These are phyloP conservation scores for Plagiodera versicolora DNA, from an alignment of 2,888 invertebrate genomes.

Conservation along the genomic window DNA sequence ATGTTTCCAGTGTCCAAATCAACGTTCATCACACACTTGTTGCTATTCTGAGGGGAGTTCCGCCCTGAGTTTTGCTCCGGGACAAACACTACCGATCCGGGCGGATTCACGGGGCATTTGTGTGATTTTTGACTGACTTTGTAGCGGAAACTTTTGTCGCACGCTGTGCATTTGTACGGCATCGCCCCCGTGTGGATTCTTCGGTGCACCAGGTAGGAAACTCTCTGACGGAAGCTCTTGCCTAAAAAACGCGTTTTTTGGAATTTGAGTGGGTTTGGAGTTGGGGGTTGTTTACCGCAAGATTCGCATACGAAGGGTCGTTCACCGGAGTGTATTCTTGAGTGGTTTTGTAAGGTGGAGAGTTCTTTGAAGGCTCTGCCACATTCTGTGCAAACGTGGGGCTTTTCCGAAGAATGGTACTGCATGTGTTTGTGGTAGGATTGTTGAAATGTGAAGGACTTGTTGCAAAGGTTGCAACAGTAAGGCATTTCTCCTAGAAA, in stretches of 20 bases:
- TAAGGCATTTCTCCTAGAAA: constrained; percentile 84
- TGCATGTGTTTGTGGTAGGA: constrained; percentile 87
- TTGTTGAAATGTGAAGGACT: constrained; percentile 87
- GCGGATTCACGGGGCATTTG: constrained; percentile 70
- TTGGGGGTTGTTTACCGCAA: constrained; percentile 63
- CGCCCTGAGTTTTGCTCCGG: constrained; percentile 23
- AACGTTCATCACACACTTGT: constrained; percentile 40
- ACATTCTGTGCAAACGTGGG: constrained; percentile 72
- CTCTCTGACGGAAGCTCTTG: constrained; percentile 83
- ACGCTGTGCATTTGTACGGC: constrained; percentile 82
- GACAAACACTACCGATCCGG: constrained; percentile 59
- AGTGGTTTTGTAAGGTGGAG: constrained; percentile 84
- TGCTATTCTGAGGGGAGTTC: constrained; percentile 2
- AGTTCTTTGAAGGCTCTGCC: constrained; percentile 84
- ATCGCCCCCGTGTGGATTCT: constrained; percentile 83
- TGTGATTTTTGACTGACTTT: constrained; percentile 85
- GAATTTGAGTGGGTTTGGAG: neutral
- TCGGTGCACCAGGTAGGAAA: constrained; percentile 82
- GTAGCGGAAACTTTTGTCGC: constrained; percentile 80
- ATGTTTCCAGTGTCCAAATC: constrained; percentile 41
- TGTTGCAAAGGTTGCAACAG: constrained; percentile 77
- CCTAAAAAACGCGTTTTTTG: constrained; percentile 56
- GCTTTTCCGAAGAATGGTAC: constrained; percentile 85
- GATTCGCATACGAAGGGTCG: constrained; percentile 86
- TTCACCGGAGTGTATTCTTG: constrained; percentile 82